Conservation (phyloP, 2,113 vertebrate species). For the Potamarius usumacintae region DNA sequence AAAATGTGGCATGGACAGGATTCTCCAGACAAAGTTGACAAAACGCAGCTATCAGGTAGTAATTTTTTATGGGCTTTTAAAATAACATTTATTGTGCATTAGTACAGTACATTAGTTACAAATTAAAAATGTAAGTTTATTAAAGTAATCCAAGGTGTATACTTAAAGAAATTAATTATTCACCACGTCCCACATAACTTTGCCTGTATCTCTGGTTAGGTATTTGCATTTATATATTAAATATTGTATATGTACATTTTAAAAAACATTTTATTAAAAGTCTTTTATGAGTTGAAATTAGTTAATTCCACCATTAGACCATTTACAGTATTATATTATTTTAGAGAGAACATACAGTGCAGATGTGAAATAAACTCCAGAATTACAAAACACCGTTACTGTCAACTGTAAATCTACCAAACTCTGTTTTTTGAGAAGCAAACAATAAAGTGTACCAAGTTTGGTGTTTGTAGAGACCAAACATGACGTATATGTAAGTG, state of each 20-base stretch:
- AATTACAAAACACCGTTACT: not conserved
- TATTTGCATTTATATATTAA: not conserved
- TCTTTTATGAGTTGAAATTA: no score
- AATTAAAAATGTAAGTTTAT: no score
- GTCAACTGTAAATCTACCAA: no score
- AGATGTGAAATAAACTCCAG: not conserved
- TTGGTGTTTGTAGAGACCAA: not conserved
- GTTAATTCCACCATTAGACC: not conserved
- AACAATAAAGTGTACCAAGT: not conserved
- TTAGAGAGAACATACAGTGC: not conserved
- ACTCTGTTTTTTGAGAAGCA: no score
- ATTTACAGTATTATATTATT: not conserved
- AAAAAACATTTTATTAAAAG: no score
- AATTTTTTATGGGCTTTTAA: not conserved
- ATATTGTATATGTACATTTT: not conserved
- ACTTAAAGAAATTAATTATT: not conserved
- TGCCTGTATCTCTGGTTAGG: not conserved
- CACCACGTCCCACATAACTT: not conserved
- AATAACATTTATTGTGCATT: not conserved
- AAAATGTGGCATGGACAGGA: constrained; percentile 76
- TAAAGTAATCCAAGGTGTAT: no score
- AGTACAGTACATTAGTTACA: not conserved
- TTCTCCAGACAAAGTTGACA: constrained; percentile 74
- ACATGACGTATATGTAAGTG: not conserved
- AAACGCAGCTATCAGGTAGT: constrained; percentile 80